Base-by-base conservation (phyloP, 2,888 invertebrate species). In the Drosophila ezoana region DNA sequence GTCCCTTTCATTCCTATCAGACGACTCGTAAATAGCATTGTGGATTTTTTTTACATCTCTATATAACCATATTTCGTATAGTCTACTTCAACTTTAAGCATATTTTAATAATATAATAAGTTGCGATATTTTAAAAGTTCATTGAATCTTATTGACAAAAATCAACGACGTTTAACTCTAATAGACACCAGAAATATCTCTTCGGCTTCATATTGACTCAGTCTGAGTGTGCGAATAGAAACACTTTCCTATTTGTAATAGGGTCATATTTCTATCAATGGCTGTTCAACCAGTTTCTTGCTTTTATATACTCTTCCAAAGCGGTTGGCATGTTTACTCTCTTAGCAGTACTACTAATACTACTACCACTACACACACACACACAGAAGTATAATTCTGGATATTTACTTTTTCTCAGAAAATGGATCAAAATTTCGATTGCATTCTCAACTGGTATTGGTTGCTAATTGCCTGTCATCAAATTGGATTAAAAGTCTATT, bases 401-500 rank as follows among this genome's bases (percentile, higher is more conserved):
- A 32, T 18, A 13, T 35, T 5, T 20, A 33, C 41, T 63, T 47
- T 38, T 47, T 14, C 16, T 10, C 23, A 16, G 20, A 10, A 23
- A 54, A 35, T 69, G 33, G 49, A 69, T 35, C 38, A 32, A 44
- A 23, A 16, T 23, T 44, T 64, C 52, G 47, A 65, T 41, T 32
- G 48, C 37, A 54, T 18, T 32, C 52, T n/a, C 28, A 69, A 44
- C 32, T 48, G 61, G 33, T 35, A 62, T 53, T 62, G 43, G 23
- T 32, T 69, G 48, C 73, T 82, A 81, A 82, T 82, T 79, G 76
- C 45, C 52, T 44, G 76, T 58, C 56, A 79, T 71, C 61, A 76
- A 69, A 71, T 53, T 63, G 65, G 83, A 82, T 85, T 82, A 79
- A 61, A 69, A 82, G 76, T 69, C 80, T 69, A 73, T 82, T 79